Base-by-base conservation (phyloP, 2,113 vertebrate genomes). In the Xiphophorus couchianus region DNA sequence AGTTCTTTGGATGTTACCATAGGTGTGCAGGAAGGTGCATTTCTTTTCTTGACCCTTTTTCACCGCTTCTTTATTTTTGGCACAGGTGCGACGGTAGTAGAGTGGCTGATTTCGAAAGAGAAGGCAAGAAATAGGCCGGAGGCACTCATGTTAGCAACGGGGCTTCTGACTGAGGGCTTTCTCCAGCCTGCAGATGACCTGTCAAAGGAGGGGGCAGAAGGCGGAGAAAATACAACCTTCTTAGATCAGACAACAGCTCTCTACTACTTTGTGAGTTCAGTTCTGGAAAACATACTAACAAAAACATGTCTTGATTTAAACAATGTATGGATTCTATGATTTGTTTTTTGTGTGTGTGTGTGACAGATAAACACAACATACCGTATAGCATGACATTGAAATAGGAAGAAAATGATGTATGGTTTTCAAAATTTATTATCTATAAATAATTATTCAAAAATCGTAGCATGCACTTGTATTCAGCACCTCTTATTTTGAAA, bases 221-320 rank as follows among this genome's bases (percentile, higher is more conserved):
- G 94, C 0, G 80, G 82, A 0, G 87, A 95, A 1, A 96, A 97
- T 33, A 92, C 88, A 1, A 78, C 93, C 27, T 95, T 99, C 70
- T 87, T 98, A 62, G 97, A 99, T 80, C 89, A 96, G 2, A 73
- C 91, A 0, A 94, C 96, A 60, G 98, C 97, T 63, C 94, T 96
- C 74, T 99, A 99, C 83, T 99, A 98, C 86, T 99, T 99, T 93
- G 97, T 99, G 88, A 97, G 97, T 94, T 39, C 9, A 51, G 7
- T 51, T 62, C 3, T 25, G 1, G 17, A n/a, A 58, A 58, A 10
- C 7, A 0, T 25, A 25, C 51, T 2, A 58, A n/a, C 7, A 58
- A n/a, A 58, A 10, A 11, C 25, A 3, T 54, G 19, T n/a, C 25
- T 54, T 19, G 10, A 25, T 58, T 58, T n/a, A 58, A 58, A 58